Evolutionary conservation across 2,113 vertebrate genomes (phyloP), one percentile per base, ranked within the genome.

Genomic region (Albula glossodonta): DNA sequence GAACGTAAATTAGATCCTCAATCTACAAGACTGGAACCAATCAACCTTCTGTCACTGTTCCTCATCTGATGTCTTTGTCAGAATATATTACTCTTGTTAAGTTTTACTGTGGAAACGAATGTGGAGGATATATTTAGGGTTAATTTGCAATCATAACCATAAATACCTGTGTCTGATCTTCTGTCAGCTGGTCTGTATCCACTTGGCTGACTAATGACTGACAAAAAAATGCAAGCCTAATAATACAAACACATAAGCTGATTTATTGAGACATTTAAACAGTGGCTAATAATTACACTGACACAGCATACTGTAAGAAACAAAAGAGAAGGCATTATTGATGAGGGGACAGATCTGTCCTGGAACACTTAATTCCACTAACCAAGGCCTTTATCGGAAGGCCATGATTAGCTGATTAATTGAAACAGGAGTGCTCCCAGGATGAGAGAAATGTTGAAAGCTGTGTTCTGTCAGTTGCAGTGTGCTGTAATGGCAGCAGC

Each of bases 21-120:
- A 12, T 48, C 52, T 48, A 31, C 48, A 60, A 78, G 49, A 50
- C 9, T 63, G 31, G 13, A 51, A 25, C 13, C 22, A n/a, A 15
- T 50, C 51, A 52, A 51, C 2, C n/a, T 13, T 17, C 15, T 81
- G 51, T 60, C 5, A 60, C n/a, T 60, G 12, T 22, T 74, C n/a
- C 50, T 22, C 8, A 56, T 63, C 3, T 85, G 78, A 85, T 80
- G 79, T 56, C 48, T 80, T 85, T 66, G 52, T 51, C 48, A 5
- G 78, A 80, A 48, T 60, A 60, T n/a, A 52, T 49, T 57, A 49
- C 52, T 2, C 31, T 22, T 41, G 25, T 15, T 13, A 48, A 48
- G 48, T 50, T 50, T 60, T 63, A 50, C n/a, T 79, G 51, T 79
- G 10, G 57, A 79, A 78, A 48, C 17, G 80, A 50, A 80, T 49